Base-by-base conservation (phyloP, 2,797 vertebrate genomes). In the Columba guinea region DNA sequence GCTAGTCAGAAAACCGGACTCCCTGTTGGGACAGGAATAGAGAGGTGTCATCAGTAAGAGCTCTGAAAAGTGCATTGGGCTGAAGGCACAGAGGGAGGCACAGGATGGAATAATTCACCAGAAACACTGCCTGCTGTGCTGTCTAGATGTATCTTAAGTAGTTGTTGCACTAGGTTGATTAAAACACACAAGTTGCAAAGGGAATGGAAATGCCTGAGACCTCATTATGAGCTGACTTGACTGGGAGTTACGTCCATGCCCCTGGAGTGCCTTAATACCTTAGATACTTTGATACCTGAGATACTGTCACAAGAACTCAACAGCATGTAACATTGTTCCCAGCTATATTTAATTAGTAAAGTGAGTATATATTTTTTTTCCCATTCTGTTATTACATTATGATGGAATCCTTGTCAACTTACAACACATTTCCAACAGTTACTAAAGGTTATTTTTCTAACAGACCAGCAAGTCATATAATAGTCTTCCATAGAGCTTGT, bases 121-220 rank as follows among this genome's bases (percentile, higher is more conserved):
- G 34, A 14, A 84, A 48, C 10, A 3, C 37, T 39, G 46, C 26
- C 80, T 56, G 44, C 86, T 74, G 69, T 49, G 74, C 80, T 84
- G 5, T 6, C 65, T 79, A 86, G 12, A 32, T 75, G 32, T 23
- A 11, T 62, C 35, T 58, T 4, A 32, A 82, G 39, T 16, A 80
- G 24, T 26, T 69, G 48, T 30, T 76, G 86, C 77, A 74, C 69
- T 59, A 73, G 2, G 39, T 95, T 95, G 94, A 95, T 95, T 97
- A 97, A 96, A 87, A 63, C 9, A 49, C 2, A 1, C 23, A 20
- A 26, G 74, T n/a, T 95, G 93, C 93, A 95, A 27, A 87, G 92
- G 93, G 94, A 96, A 74, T 94, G 86, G 32, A 84, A 94, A 84
- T 13, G 76, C 71, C 84, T 18, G 78, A 89, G 74, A 81, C 48